Evolutionary conservation across 2,113 vertebrate genomes (phyloP), one percentile per base, ranked within the genome.

Genomic region (Ceratotherium simum): DNA sequence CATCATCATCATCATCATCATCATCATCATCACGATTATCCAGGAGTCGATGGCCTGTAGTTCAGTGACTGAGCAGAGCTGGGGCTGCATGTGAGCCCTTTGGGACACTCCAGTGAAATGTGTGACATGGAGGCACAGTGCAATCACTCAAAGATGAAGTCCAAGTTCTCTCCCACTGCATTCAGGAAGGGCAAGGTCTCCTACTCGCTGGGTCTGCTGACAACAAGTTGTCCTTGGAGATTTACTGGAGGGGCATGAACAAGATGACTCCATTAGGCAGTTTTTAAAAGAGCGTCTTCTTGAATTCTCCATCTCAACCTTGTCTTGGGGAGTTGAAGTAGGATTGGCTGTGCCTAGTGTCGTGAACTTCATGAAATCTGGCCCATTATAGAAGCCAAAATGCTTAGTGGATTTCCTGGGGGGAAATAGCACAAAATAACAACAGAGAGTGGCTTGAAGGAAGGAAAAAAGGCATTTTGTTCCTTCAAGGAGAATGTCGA

Each of bases 341-440:
- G 86, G 90, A 78, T 88, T 85, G 94, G 69, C 85, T 83, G 84
- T 88, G 65, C 31, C 81, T 84, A 46, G 79, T 86, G 89, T 42
- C 58, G 72, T 39, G 96, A 98, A 94, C 95, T 81, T 98, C 84
- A 97, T 97, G 91, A 97, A 98, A 93, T 96, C 70, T 95, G 96
- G 76, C 94, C 21, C 33, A 48, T 91, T 97, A 83, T 39, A 96
- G 96, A 96, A 98, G 96, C 58, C 92, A 97, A 97, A 98, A 97
- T 96, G 82, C 96, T 98, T 91, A 88, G 91, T 96, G 96, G 87
- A 90, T 97, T 98, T 98, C 97, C 97, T 94, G 60, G 97, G 83
- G 80, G 97, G 82, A 97, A 97, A 96, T 48, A 92, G 73, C 25
- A 51, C 60, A 96, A 94, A 95, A 93, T 91, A 98, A 96, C 78